Evolutionary conservation across 2,797 vertebrate species (phyloP), one percentile per base, ranked within the genome.

Genomic region (Sparus aurata): DNA sequence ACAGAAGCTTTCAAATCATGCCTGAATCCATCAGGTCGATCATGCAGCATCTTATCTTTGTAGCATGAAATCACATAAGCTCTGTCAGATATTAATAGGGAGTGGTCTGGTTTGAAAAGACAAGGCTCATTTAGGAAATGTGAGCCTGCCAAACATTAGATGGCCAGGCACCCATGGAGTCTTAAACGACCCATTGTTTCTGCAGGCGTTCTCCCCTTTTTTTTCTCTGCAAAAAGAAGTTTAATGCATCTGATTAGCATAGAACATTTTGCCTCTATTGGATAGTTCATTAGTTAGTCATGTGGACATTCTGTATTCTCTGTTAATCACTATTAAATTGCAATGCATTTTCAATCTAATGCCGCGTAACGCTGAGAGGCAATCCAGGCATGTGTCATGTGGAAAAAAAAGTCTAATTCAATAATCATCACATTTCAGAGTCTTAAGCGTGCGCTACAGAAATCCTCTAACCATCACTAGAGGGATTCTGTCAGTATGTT

Each of bases 391-490:
- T 55, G 34, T n/a, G 38, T 59, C n/a, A 60, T 25, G n/a, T 72
- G 46, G 46, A 59, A 69, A 45, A 12, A 22, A 11, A 71, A 20
- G 25, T 5, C 25, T 57, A 3, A 58, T 72, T 58, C 45, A 71
- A 54, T 41, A 70, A 62, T 67, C 46, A 45, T 15, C 25, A 64
- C 53, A 58, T 73, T 63, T 46, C 46, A 50, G 43, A 73, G 13
- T 38, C 22, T 47, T 16, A 22, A 60, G 20, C 6, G 3, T 55
- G 22, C 20, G 15, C 16, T 13, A 30, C 12, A 52, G 22, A 66
- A 55, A 47, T 54, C 61, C 13, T 38, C 20, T 16, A 38, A 38
- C 53, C 58, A 71, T 65, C 45, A 17, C 59, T n/a, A 9, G 8
- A 18, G 4, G n/a, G 61, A 50, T 49, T 67, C 43, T n/a, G 27